Evolutionary conservation across 2,888 invertebrate genomes (phyloP).

Genomic region (Tenthredo notha): DNA sequence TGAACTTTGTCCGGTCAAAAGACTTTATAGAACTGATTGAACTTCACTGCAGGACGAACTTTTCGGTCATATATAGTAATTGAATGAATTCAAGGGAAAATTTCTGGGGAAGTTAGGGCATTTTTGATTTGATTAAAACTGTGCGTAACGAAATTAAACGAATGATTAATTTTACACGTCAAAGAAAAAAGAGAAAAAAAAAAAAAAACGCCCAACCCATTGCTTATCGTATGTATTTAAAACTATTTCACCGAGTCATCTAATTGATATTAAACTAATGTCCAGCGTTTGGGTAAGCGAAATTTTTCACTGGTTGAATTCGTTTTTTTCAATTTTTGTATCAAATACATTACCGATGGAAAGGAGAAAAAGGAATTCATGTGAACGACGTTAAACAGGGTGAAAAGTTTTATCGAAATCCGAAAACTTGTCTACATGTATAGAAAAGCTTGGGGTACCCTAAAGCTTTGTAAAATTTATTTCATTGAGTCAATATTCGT

Average conservation of each 20-base stretch:
- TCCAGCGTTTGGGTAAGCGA: background rate
- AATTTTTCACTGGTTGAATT: background rate
- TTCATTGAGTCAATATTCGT: background rate
- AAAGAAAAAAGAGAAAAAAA: background rate
- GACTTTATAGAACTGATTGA: background rate
- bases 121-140: conserved; percentile 9
- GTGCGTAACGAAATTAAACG: background rate
- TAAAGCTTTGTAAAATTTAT: background rate
- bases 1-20: background rate
- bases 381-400: background rate
- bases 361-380: background rate
- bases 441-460: background rate
- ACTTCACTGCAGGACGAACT: background rate
- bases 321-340: background rate
- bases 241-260: conserved; percentile 23
- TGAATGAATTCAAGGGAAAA: background rate
- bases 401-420: background rate
- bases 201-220: background rate
- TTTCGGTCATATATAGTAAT: background rate
- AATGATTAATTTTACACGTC: background rate
- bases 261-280: conserved; percentile 6
- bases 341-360: background rate
- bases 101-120: background rate
- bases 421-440: background rate
- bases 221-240: background rate